Evolutionary conservation across 2,888 invertebrate genomes (phyloP).

Genomic region (Caenorhabditis afra): DNA sequence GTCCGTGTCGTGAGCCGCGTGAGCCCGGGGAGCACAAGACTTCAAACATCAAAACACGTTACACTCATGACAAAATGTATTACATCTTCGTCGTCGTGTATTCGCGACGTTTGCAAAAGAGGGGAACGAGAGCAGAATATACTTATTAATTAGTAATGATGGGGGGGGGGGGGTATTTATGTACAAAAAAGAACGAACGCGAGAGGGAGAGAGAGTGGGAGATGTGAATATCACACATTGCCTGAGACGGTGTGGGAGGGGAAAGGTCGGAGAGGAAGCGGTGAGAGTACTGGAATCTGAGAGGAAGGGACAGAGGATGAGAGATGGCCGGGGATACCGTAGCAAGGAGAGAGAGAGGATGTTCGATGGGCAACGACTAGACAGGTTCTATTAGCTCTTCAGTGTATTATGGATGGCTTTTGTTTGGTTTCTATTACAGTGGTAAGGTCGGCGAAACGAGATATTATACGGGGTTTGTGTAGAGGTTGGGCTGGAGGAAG

Average conservation of each 20-base stretch:
- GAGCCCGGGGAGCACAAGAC: too few species aligned
- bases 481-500: conserved; percentile 48
- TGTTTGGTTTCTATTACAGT: background rate
- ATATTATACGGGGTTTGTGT: conserved; percentile 54
- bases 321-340: conserved; percentile 26
- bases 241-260: conserved; percentile 43
- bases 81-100: too few species aligned
- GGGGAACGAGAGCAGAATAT: background rate
- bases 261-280: conserved; percentile 14
- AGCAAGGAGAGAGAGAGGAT: conserved; percentile 4
- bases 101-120: too few species aligned
- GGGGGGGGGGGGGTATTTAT: background rate
- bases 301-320: conserved; percentile 4
- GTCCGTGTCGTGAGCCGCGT: background rate
- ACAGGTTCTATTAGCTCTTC: background rate
- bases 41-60: background rate
- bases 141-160: conserved; percentile 19
- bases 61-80: conserved; percentile 16
- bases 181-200: conserved; percentile 6
- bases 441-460: background rate
- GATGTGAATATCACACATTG: conserved; percentile 51
- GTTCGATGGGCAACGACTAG: conserved; percentile 36
- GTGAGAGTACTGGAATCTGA: background rate
- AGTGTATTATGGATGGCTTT: conserved; percentile 13
- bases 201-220: background rate